Conservation (phyloP, 2,797 vertebrate species). For the Sebastes variabilis region DNA sequence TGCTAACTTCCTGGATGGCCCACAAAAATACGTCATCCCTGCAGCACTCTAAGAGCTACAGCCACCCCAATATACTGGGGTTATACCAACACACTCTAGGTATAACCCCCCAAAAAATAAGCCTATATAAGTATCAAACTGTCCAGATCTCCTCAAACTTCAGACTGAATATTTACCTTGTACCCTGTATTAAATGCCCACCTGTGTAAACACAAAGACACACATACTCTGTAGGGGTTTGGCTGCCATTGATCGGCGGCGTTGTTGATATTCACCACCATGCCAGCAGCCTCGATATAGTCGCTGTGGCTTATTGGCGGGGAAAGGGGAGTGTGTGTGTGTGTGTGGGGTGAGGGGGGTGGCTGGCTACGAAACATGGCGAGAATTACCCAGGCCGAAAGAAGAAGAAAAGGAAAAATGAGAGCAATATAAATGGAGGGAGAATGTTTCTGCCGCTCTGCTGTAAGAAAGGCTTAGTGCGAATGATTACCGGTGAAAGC, state of each 20-base stretch:
- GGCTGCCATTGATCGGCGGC: slow-evolving; percentile 44
- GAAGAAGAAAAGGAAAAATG: slow-evolving; percentile 15
- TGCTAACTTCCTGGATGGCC: too few species aligned
- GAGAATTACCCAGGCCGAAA: slow-evolving; percentile 24
- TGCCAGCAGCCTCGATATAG: slow-evolving; percentile 9
- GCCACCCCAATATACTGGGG: too few species aligned
- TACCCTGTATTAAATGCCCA: neutral
- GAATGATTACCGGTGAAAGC: slow-evolving; percentile 66
- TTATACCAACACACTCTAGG: too few species aligned
- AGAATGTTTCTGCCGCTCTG: slow-evolving; percentile 43
- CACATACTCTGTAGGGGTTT: slow-evolving; percentile 14
- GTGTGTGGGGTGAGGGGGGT: neutral
- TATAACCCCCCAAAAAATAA: neutral
- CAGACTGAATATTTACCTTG: neutral
- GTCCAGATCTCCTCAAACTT: neutral
- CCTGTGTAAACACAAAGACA: neutral
- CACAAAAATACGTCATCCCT: too few species aligned
- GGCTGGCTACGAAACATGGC: neutral
- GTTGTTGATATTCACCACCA: slow-evolving; percentile 59
- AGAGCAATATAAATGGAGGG: slow-evolving; percentile 44
- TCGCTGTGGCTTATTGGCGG: slow-evolving; percentile 20
- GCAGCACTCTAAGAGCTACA: too few species aligned
- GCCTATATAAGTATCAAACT: neutral
- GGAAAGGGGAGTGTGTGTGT: neutral
- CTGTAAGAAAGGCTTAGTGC: slow-evolving; percentile 47